Evolutionary conservation across 2,888 invertebrate genomes (phyloP).

Genomic region (Cabera pusaria): DNA sequence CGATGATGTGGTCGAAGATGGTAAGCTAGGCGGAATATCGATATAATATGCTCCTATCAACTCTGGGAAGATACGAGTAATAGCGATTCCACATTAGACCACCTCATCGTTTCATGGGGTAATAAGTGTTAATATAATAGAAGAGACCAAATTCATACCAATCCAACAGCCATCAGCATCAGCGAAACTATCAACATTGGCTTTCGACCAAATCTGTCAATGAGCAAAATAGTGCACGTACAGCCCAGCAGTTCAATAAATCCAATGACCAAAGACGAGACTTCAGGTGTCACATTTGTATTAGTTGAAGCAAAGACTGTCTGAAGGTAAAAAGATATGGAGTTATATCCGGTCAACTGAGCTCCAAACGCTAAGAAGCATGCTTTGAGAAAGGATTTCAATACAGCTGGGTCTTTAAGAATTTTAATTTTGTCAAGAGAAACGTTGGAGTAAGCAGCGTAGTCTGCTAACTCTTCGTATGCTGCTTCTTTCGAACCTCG

Average conservation of each 20-base stretch:
- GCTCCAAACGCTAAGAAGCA: conserved; percentile 17
- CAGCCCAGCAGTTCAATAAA: conserved; percentile 53
- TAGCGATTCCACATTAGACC: too few relatives aligned
- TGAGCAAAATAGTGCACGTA: conserved; percentile 43
- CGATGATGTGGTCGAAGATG: too few relatives aligned
- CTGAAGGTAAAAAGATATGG: conserved; percentile 54
- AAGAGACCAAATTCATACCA: conserved; percentile 20
- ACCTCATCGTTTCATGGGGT: too few relatives aligned
- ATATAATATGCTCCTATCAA: too few relatives aligned
- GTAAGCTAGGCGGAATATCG: too few relatives aligned
- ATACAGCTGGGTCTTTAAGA: conserved; percentile 3
- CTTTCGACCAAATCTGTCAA: conserved; percentile 43
- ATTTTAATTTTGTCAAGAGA: conserved; percentile 21
- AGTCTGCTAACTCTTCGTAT: conserved; percentile 51
- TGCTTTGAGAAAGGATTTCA: conserved; percentile 6
- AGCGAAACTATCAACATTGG: background rate
- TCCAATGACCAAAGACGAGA: conserved; percentile 38
- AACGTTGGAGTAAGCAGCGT: conserved; percentile 24
- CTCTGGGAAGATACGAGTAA: too few relatives aligned
- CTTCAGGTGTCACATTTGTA: conserved; percentile 38
- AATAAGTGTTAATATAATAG: too few relatives aligned
- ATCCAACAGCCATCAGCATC: conserved; percentile 10
- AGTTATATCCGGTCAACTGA: conserved; percentile 52
- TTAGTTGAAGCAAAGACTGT: conserved; percentile 51
- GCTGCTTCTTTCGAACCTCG: conserved; percentile 50